Percentiles rank a stretch among this genome's conserved stretches.
These are phyloP conservation scores for Pammene aurita DNA, from an alignment of 2,888 invertebrate species.

Conservation along the genomic window DNA sequence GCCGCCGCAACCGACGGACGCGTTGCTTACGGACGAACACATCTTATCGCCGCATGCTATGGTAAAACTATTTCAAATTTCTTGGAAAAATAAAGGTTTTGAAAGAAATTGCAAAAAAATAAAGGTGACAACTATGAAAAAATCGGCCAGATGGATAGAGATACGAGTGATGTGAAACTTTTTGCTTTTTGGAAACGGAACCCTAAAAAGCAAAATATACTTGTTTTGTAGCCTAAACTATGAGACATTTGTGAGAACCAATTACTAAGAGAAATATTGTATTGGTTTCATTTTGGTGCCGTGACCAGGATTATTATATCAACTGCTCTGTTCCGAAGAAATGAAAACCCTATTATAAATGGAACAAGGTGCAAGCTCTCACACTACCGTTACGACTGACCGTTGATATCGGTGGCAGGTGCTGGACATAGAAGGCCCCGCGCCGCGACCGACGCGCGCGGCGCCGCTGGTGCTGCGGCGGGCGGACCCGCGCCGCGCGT, in stretches of 20 bases:
- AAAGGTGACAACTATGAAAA: too few species aligned
- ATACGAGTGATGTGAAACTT: background rate
- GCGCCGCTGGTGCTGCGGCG: conserved; percentile 91
- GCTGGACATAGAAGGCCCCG: conserved; percentile 94
- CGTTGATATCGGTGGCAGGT: conserved; percentile 73
- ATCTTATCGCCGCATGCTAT: conserved; percentile 73
- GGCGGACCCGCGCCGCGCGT: conserved; percentile 91
- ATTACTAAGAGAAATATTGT: background rate
- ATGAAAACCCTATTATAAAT: too few species aligned
- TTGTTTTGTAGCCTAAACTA: too few species aligned
- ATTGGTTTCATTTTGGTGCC: conserved; percentile 9
- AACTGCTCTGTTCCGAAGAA: background rate
- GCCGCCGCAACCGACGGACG: conserved; percentile 83
- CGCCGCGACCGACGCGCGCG: conserved; percentile 89
- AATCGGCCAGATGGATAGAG: background rate
- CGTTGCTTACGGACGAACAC: conserved; percentile 60
- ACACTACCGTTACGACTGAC: background rate
- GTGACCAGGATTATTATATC: background rate
- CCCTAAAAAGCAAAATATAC: background rate
- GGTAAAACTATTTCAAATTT: conserved; percentile 53
- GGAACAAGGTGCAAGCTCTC: too few species aligned
- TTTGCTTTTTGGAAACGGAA: background rate
- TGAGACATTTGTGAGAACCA: background rate
- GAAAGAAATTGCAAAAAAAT: too few species aligned
- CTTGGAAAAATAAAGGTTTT: background rate